Base-by-base conservation (phyloP, 2,888 invertebrate species). In the Platycheirus rosarum region DNA sequence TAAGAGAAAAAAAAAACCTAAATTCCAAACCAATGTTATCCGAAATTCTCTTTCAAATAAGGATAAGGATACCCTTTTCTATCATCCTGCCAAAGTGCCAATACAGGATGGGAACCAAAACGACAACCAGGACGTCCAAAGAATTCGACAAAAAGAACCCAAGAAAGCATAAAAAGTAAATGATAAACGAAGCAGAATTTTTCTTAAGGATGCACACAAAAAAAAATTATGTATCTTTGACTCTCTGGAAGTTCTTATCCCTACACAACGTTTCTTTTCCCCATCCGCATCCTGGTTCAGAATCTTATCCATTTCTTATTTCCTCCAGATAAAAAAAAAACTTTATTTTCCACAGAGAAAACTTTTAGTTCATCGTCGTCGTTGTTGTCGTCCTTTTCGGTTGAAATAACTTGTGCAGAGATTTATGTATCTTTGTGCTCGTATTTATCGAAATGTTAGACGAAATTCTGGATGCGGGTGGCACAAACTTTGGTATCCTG, bases 101-200 rank as follows among this genome's bases (percentile, higher is more conserved):
- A 37, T 26, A 76, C n/a, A n/a, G n/a, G n/a, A n/a, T n/a, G n/a
- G n/a, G n/a, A 53, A 51, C 60, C 62, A 13, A 13, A 49, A 51
- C 46, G 51, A 68, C 60, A 75, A 40, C 51, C 26, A 60, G 35
- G 42, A 55, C 37, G 26, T 37, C 16, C 2, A 53, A 16, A 37
- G 40, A 32, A 14, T 40, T 14, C 13, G 9, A 40, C 20, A 23
- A 18, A n/a, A n/a, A 5, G 13, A 23, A 8, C 55, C 14, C 11
- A 48, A 26, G 20, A 51, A 14, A 16, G 0, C 2, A 40, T 14
- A 71, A 48, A 46, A 46, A 32, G 37, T 35, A 53, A 76, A 68
- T 55, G 53, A 51, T 57, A 65, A 57, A 77, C 55, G 71, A 77
- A 77, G 71, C 55, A 48, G 26, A 65, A 57, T 29, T 65, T 57